phyloP scores from a whole-genome alignment of 2,797 vertebrate species.

The Danio choprae region DNA sequence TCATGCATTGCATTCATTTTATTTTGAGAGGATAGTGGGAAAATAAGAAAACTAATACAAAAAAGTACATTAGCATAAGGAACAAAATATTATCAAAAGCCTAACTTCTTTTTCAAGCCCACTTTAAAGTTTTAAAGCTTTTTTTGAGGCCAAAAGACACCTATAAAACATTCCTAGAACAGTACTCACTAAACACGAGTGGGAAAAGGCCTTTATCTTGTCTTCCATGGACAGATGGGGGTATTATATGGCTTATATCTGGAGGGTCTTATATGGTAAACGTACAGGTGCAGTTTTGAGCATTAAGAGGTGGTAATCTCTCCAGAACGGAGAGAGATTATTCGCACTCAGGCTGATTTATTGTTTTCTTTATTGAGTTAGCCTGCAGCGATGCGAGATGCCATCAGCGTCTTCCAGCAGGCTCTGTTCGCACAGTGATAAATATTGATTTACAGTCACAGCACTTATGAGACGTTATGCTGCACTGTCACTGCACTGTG shows the following conservation, averaged over 20 bases:
- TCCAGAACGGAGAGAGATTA: conserved; percentile 44
- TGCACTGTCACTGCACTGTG: conserved; percentile 41
- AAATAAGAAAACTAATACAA: no score
- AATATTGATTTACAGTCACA: conserved; percentile 54
- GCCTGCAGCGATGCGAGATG: conserved; percentile 2
- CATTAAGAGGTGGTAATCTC: conserved; percentile 47
- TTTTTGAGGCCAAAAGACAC: background rate
- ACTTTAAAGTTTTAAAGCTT: no score
- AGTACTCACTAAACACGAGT: conserved; percentile 58
- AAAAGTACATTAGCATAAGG: no score
- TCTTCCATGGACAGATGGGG: conserved; percentile 42
- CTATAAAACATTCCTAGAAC: conserved; percentile 47
- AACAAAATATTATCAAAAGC: no score
- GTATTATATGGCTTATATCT: background rate
- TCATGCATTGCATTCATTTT: no score
- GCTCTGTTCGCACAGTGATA: conserved; percentile 38
- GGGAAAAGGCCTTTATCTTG: conserved; percentile 38
- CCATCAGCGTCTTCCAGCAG: conserved; percentile 37
- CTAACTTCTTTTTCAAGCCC: no score
- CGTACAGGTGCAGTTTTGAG: conserved; percentile 30
- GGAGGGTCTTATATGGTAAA: background rate
- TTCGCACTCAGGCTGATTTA: conserved; percentile 47
- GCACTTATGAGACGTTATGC: conserved; percentile 3
- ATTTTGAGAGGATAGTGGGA: no score
- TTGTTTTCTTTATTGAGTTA: conserved; percentile 31